Evolutionary conservation across 1,140 invertebrate genomes (phyloP).

Genomic region (Oreohelix idahoensis): DNA sequence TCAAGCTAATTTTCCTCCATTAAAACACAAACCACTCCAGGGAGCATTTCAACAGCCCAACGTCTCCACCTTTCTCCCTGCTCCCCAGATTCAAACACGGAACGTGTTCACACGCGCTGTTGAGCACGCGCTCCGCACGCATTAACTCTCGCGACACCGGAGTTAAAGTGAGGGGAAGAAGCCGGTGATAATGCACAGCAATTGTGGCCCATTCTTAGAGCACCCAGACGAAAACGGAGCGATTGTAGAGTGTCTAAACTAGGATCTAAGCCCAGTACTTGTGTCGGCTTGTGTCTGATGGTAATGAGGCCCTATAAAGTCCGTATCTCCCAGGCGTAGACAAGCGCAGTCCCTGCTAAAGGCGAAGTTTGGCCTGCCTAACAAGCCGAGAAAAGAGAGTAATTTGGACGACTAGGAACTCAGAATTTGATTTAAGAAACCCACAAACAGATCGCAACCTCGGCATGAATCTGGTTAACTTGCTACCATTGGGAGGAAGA

Average conservation of each 20-base stretch:
- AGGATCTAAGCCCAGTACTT: background rate
- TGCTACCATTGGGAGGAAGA: slow-evolving; percentile 7
- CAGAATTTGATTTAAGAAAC: slow-evolving; percentile 26
- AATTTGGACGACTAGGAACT: background rate
- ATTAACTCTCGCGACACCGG: slow-evolving; percentile 27
- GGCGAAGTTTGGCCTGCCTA: slow-evolving; percentile 7
- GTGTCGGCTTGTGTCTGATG: background rate
- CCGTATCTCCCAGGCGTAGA: background rate
- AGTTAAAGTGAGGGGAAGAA: slow-evolving; percentile 11
- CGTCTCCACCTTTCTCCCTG: background rate
- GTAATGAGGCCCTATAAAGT: slow-evolving; percentile 24
- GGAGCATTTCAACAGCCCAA: slow-evolving; percentile 29
- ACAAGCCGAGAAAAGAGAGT: slow-evolving; percentile 27
- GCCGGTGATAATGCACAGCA: slow-evolving; percentile 4
- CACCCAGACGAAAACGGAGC: slow-evolving; percentile 10
- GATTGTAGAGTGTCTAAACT: background rate
- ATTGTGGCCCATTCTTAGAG: slow-evolving; percentile 22
- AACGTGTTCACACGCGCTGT: slow-evolving; percentile 17
- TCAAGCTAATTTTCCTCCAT: slow-evolving; percentile 13
- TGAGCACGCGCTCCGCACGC: slow-evolving; percentile 22
- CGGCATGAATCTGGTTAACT: slow-evolving; percentile 19
- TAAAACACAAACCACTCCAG: slow-evolving; percentile 25
- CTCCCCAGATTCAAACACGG: background rate
- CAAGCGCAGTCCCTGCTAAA: slow-evolving; percentile 1
- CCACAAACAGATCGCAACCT: slow-evolving; percentile 32